Percentiles rank a stretch among this genome's conserved stretches.
Evolutionary conservation across 2,113 vertebrate genomes (phyloP).

Genomic region (Peromyscus leucopus): DNA sequence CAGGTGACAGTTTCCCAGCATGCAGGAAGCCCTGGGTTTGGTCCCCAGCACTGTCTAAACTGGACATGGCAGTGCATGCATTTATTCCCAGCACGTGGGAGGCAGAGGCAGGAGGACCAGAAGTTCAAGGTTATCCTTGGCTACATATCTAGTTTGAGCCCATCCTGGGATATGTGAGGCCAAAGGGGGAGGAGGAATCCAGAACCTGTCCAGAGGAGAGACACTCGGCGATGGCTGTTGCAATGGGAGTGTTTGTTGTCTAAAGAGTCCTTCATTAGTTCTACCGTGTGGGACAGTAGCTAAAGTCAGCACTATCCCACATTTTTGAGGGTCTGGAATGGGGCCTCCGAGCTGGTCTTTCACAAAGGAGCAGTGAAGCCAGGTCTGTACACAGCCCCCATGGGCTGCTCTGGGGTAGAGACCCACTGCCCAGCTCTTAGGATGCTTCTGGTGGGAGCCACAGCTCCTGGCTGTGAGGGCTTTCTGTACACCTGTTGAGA

Average conservation of each 20-base stretch:
- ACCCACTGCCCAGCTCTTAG: not conserved
- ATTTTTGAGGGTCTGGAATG: conserved; percentile 23
- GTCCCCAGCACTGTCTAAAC: not conserved
- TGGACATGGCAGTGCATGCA: not conserved
- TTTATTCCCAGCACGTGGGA: not conserved
- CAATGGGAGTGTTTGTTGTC: not conserved
- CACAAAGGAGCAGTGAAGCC: not conserved
- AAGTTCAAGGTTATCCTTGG: not conserved
- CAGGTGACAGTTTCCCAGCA: not conserved
- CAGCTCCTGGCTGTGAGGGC: not conserved
- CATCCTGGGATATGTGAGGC: not conserved
- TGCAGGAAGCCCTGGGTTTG: not conserved
- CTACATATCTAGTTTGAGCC: not conserved
- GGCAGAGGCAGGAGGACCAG: not conserved
- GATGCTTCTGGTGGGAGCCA: not conserved
- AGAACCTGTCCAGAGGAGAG: not conserved
- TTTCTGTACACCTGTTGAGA: not conserved
- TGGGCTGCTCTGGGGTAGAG: not conserved
- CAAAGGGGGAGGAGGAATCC: no score
- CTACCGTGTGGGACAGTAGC: not conserved
- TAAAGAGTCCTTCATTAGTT: not conserved
- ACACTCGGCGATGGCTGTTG: not conserved
- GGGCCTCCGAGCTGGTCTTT: not conserved
- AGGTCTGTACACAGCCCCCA: not conserved
- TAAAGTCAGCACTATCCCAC: not conserved